Evolutionary conservation across 2,888 invertebrate genomes (phyloP).

Genomic region (Ormia ochracea): DNA sequence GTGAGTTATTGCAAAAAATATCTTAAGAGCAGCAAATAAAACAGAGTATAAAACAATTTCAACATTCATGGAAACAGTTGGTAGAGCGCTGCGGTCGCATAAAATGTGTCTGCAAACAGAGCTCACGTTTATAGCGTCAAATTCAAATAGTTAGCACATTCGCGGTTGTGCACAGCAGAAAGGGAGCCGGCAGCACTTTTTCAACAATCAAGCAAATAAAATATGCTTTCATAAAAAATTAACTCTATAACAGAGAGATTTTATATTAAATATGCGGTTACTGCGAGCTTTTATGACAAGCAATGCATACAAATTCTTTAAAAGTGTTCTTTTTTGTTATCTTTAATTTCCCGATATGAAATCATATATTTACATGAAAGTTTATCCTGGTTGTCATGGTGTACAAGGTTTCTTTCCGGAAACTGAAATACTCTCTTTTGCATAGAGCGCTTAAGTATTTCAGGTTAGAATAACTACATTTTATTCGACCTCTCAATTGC

Average conservation of each 20-base stretch:
- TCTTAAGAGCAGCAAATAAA: neutral
- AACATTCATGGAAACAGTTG: conserved; percentile 2
- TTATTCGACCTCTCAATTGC: too few relatives aligned
- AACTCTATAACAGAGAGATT: neutral
- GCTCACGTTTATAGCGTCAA: conserved; percentile 39
- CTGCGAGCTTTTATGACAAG: neutral
- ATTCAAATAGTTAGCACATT: conserved; percentile 30
- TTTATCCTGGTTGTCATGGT: too few relatives aligned
- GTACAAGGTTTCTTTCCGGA: too few relatives aligned
- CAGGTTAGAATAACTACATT: too few relatives aligned
- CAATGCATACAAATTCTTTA: neutral
- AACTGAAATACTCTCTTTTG: too few relatives aligned
- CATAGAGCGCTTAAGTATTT: too few relatives aligned
- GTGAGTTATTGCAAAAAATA: conserved; percentile 33
- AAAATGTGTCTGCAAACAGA: conserved; percentile 4
- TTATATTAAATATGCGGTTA: neutral
- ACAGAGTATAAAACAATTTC: neutral
- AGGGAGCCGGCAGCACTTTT: neutral
- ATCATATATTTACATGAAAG: too few relatives aligned
- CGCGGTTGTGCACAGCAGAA: neutral
- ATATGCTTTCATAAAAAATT: neutral
- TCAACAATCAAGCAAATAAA: neutral
- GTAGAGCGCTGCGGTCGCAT: neutral
- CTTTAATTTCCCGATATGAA: too few relatives aligned
- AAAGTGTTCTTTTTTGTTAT: too few relatives aligned